These are phyloP conservation scores for Tarsius wallacei DNA, from an alignment of 2,797 vertebrate species.

Conservation along the genomic window DNA sequence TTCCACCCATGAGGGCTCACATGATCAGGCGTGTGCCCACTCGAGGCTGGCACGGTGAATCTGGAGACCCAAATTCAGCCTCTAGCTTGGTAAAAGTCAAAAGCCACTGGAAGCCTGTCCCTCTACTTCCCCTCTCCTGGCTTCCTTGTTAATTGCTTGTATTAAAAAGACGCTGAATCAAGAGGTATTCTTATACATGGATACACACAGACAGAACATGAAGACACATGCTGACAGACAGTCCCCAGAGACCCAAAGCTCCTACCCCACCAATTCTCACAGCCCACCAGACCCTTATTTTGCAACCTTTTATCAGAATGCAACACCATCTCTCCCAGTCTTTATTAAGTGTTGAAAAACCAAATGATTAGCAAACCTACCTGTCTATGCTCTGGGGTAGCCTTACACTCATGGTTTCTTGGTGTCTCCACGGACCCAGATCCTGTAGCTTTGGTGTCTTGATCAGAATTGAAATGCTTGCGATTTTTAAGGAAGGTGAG, in stretches of 20 bases:
- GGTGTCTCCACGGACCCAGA: constrained; percentile 67
- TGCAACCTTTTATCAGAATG: constrained; percentile 55
- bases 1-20: background rate
- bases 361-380: constrained; percentile 79
- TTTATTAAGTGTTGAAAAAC: constrained; percentile 33
- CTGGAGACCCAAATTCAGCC: constrained; percentile 46
- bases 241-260: constrained; percentile 15
- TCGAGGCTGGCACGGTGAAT: constrained; percentile 2
- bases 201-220: constrained; percentile 47
- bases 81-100: constrained; percentile 47
- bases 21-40: background rate
- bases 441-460: constrained; percentile 71
- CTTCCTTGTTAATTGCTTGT: background rate
- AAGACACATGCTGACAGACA: background rate
- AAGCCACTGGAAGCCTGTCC: background rate
- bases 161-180: constrained; percentile 54
- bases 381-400: constrained; percentile 89
- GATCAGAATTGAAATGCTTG: constrained; percentile 39
- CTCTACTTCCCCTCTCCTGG: background rate
- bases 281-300: background rate
- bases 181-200: constrained; percentile 19
- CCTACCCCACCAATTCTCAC: constrained; percentile 12
- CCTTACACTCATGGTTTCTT: constrained; percentile 89
- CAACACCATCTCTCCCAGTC: background rate
- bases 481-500: constrained; percentile 55